Evolutionary conservation across 2,113 vertebrate species (phyloP), one percentile per base, ranked within the genome.

Genomic region (Trematocara macrostoma): DNA sequence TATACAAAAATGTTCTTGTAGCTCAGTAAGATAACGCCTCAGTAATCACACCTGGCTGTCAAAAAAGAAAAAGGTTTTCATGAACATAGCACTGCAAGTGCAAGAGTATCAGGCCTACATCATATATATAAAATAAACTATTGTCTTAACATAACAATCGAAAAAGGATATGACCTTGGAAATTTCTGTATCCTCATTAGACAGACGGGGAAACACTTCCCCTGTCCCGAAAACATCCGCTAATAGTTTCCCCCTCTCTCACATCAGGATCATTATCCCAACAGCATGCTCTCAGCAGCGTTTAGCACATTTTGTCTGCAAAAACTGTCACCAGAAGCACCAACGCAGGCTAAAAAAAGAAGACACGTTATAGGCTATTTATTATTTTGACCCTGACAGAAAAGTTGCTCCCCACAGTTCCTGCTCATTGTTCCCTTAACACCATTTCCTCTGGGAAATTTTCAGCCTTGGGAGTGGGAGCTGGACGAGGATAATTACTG

Each of bases 401-500:
- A 84, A 88, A 40, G 61, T 11, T 85, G 59, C 34, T 86, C 49
- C 38, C 49, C 80, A 34, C 56, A 91, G 92, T 95, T 93, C 94
- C 94, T 92, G 93, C 87, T 94, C 93, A 97, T 96, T 96, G 95
- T 96, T 95, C 93, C 84, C 74, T 67, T 53, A 64, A 74, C 90
- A 81, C 57, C 23, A 81, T 94, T 96, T 97, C 96, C 96, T 96
- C 85, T 93, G 95, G 95, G 94, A 95, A 94, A 93, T 23, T 81
- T 83, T 79, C 89, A 90, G 84, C 91, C 91, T 91, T 94, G 87
- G 89, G 93, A 90, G 78, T 78, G 69, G 74, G 92, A 67, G 45
- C 87, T 49, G 87, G 82, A 89, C 87, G 11, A 51, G 90, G 87
- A 94, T 96, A 95, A 96, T 96, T 95, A 94, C 94, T 96, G 95